Percentiles rank a stretch among this genome's conserved stretches.
phyloP scores from a whole-genome alignment of 2,888 invertebrate genomes.

The Drosophila vallismaia region DNA sequence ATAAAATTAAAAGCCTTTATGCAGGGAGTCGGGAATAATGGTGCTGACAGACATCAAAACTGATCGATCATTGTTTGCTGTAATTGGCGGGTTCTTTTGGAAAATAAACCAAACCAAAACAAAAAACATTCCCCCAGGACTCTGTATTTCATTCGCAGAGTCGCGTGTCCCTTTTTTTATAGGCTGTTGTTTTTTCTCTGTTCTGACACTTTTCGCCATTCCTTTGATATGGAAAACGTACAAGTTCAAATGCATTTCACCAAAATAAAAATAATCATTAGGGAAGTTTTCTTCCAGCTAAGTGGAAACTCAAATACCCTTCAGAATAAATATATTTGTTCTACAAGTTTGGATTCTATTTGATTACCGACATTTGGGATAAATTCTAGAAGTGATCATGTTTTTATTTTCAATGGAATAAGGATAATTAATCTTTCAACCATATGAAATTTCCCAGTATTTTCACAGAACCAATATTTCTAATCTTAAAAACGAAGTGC shows the following conservation, averaged over 20 bases:
- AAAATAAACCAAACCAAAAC: slow-evolving; percentile 23
- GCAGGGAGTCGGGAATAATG: slow-evolving; percentile 69
- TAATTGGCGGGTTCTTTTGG: slow-evolving; percentile 51
- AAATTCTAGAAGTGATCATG: too few relatives aligned
- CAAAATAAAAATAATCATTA: slow-evolving; percentile 19
- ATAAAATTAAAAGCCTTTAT: slow-evolving; percentile 56
- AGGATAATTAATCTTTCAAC: too few relatives aligned
- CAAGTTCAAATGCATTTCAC: slow-evolving; percentile 42
- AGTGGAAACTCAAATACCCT: slow-evolving; percentile 69
- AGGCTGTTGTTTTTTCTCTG: slow-evolving; percentile 36
- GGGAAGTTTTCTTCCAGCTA: slow-evolving; percentile 54
- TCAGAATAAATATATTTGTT: slow-evolving; percentile 3
- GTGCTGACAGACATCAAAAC: slow-evolving; percentile 26
- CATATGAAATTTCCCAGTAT: too few relatives aligned
- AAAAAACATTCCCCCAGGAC: slow-evolving; percentile 20
- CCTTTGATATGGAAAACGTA: slow-evolving; percentile 74
- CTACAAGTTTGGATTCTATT: too few relatives aligned
- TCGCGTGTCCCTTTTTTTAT: slow-evolving; percentile 12
- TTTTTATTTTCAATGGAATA: too few relatives aligned
- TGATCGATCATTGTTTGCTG: slow-evolving; percentile 46
- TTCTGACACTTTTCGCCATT: slow-evolving; percentile 41
- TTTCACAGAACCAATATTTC: too few relatives aligned
- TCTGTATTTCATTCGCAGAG: not conserved
- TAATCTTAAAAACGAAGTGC: too few relatives aligned
- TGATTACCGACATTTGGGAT: too few relatives aligned